Evolutionary conservation across 2,888 invertebrate species (phyloP).

Genomic region (Nycteola revayana): DNA sequence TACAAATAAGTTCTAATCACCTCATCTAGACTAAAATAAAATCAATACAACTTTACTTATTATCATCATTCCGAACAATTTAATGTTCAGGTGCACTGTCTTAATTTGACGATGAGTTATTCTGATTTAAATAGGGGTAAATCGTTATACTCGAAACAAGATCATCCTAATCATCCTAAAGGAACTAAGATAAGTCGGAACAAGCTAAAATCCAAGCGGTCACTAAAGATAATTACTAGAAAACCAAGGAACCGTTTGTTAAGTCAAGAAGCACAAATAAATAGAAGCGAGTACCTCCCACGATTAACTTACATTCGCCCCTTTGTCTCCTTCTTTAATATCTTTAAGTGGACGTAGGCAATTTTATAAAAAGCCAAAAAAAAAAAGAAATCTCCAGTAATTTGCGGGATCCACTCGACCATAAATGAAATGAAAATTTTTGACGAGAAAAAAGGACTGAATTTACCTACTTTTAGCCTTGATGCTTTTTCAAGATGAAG

Average conservation of each 20-base stretch:
- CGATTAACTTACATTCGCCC: conserved; percentile 56
- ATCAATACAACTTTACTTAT: no score
- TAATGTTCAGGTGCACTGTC: no score
- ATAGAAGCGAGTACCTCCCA: conserved; percentile 31
- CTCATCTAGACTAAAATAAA: no score
- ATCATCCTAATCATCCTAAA: no score
- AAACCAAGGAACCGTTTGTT: conserved; percentile 10
- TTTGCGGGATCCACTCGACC: conserved; percentile 67
- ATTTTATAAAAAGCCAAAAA: conserved; percentile 71
- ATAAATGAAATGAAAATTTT: conserved; percentile 75
- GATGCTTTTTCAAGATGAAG: conserved; percentile 35
- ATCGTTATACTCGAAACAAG: no score
- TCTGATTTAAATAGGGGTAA: no score
- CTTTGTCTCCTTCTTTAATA: conserved; percentile 71
- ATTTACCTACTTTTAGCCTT: conserved; percentile 39
- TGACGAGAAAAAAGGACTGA: conserved; percentile 50
- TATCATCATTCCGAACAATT: no score
- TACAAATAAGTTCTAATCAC: no score
- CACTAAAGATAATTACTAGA: conserved; percentile 24
- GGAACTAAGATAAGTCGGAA: no score
- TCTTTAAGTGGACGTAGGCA: conserved; percentile 74
- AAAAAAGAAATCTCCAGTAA: conserved; percentile 63
- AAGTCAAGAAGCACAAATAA: conserved; percentile 31
- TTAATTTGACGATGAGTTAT: no score
- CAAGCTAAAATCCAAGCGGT: conserved; percentile 14